A percentile compares a stretch with the other conserved stretches of the same genome.
Conservation (phyloP, 2,888 invertebrate species). For the Brenthis hecate region DNA sequence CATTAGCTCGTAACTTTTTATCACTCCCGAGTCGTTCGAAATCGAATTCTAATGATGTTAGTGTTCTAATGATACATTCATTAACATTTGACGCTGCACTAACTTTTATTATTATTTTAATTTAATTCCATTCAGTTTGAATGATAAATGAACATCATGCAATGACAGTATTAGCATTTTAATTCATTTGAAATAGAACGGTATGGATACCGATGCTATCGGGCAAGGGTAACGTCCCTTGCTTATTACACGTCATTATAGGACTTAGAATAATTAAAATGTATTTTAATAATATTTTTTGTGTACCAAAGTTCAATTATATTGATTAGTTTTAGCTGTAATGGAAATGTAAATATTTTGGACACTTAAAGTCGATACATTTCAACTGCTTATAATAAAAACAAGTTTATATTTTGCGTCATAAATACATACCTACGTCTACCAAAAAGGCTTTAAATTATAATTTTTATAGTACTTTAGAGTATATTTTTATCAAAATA, state of each 20-base stretch:
- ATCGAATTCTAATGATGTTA: background rate
- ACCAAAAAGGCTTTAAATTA: background rate
- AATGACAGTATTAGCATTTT: slow-evolving; percentile 61
- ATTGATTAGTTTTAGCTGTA: background rate
- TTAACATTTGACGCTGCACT: slow-evolving; percentile 14
- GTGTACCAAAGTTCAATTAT: background rate
- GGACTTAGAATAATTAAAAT: slow-evolving; percentile 29
- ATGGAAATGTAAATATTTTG: slow-evolving; percentile 7
- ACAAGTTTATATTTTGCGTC: slow-evolving; percentile 16
- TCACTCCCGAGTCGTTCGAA: background rate
- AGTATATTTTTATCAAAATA: too few relatives aligned
- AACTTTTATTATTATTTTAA: slow-evolving; percentile 41
- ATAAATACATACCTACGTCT: background rate
- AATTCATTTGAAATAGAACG: slow-evolving; percentile 63
- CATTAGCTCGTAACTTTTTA: slow-evolving; percentile 6
- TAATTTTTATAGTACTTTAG: too few relatives aligned
- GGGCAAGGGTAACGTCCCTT: slow-evolving; percentile 55
- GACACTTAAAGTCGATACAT: slow-evolving; percentile 6
- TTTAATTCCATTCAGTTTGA: slow-evolving; percentile 43
- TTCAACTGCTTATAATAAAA: slow-evolving; percentile 5
- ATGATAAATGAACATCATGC: slow-evolving; percentile 56
- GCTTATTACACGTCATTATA: slow-evolving; percentile 62
- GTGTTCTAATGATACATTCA: slow-evolving; percentile 1
- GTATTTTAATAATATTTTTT: slow-evolving; percentile 32
- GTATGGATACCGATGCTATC: slow-evolving; percentile 55